phyloP scores from a whole-genome alignment of 2,797 vertebrate species.

The Chiloscyllium punctatum region DNA sequence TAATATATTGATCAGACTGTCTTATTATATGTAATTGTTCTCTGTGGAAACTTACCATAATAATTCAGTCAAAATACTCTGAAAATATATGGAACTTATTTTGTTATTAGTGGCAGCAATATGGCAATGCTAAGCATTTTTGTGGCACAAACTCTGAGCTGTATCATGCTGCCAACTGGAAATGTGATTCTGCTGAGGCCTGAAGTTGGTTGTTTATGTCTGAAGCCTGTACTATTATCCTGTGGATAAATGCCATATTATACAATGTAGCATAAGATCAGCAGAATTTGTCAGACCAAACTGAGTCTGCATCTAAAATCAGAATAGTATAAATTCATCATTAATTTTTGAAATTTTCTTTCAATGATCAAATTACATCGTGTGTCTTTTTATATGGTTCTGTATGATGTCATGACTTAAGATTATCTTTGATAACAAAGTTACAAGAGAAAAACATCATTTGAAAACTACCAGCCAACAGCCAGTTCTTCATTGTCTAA shows the following conservation, averaged over 20 bases:
- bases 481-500: not conserved
- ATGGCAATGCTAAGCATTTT: conserved; percentile 13
- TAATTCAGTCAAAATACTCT: not conserved
- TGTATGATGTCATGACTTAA: not conserved
- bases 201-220: conserved; percentile 20
- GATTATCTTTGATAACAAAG: not conserved
- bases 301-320: not conserved
- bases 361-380: not conserved
- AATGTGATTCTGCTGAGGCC: not conserved
- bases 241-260: not conserved
- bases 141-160: not conserved
- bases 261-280: not conserved
- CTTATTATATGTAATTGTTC: not conserved
- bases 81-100: not conserved
- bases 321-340: not conserved
- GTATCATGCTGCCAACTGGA: conserved; percentile 5
- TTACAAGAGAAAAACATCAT: not conserved
- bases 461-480: not conserved
- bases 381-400: not conserved
- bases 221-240: not conserved
- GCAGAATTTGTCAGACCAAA: conserved; percentile 17
- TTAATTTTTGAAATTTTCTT: not conserved
- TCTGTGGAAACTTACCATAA: not conserved
- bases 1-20: not conserved
- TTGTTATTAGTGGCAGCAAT: not conserved